These are phyloP conservation scores for Oligia strigilis DNA, from an alignment of 2,888 invertebrate genomes.

Conservation along the genomic window DNA sequence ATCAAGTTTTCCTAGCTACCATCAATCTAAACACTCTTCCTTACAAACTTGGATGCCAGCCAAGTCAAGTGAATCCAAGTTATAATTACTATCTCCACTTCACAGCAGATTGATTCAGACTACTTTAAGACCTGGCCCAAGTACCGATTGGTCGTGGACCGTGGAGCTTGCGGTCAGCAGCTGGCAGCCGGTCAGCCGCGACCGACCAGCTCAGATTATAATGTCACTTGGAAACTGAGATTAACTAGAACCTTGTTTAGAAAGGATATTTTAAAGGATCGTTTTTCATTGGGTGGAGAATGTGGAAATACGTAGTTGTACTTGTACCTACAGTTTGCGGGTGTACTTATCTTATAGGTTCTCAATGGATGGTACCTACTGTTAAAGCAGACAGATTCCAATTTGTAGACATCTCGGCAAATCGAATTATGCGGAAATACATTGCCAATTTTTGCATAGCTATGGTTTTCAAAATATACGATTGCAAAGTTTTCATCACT, in stretches of 20 bases:
- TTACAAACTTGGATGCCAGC: conserved; percentile 5
- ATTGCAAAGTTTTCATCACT: not conserved
- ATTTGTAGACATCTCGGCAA: not conserved
- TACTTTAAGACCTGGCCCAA: conserved; percentile 12
- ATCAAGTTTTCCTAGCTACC: not conserved
- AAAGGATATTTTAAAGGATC: conserved; percentile 2
- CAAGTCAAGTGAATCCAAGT: conserved; percentile 23
- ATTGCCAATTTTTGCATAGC: not conserved
- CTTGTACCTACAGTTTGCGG: not conserved
- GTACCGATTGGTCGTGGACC: conserved; percentile 31
- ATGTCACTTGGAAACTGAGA: conserved; percentile 40
- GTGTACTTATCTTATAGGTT: not conserved
- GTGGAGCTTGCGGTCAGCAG: conserved; percentile 57
- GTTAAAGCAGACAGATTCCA: not conserved
- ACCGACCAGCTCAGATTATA: conserved; percentile 50
- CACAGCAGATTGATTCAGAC: conserved; percentile 31
- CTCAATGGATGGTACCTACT: not conserved
- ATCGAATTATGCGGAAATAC: not conserved
- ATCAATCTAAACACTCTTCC: not conserved
- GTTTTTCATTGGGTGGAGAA: not conserved
- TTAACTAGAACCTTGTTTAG: conserved; percentile 20
- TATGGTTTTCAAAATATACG: not conserved
- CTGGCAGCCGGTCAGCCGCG: conserved; percentile 51
- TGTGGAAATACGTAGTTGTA: not conserved
- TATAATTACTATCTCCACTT: conserved; percentile 27